Conservation (phyloP, 2,888 invertebrate genomes). For the Anodontia alba region DNA sequence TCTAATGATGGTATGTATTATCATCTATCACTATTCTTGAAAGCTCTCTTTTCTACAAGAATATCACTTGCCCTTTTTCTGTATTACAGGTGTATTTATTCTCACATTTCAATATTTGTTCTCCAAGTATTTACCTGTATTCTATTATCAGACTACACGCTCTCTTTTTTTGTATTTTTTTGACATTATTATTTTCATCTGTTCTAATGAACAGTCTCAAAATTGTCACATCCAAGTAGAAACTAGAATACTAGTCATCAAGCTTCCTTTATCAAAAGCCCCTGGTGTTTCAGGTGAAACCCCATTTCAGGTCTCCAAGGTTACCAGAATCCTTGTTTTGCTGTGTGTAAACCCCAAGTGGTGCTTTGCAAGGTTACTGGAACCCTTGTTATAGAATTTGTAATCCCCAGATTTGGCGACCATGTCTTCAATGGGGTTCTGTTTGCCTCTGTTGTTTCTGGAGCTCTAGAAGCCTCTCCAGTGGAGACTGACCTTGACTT, state of each 20-base stretch:
- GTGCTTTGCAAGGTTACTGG: conserved; percentile 34
- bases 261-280: conserved; percentile 12
- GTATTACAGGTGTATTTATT: too few species aligned
- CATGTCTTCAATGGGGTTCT: conserved; percentile 82
- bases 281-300: not conserved
- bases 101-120: too few species aligned
- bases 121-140: too few species aligned
- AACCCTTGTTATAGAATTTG: conserved; percentile 39
- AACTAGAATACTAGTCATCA: conserved; percentile 15
- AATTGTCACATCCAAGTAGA: conserved; percentile 1
- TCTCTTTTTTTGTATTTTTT: not conserved
- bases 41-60: too few species aligned
- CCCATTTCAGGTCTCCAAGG: conserved; percentile 3
- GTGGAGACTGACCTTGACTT: conserved; percentile 89
- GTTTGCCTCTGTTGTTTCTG: conserved; percentile 87
- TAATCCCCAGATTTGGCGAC: conserved; percentile 18
- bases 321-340: conserved; percentile 11
- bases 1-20: too few species aligned
- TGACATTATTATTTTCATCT: not conserved
- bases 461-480: conserved; percentile 92
- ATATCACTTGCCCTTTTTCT: too few species aligned
- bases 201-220: not conserved
- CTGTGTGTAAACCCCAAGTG: conserved; percentile 12
- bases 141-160: not conserved
- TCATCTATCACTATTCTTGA: too few species aligned